These are phyloP conservation scores for Anticlea derivata DNA, from an alignment of 2,888 invertebrate species.

Conservation along the genomic window DNA sequence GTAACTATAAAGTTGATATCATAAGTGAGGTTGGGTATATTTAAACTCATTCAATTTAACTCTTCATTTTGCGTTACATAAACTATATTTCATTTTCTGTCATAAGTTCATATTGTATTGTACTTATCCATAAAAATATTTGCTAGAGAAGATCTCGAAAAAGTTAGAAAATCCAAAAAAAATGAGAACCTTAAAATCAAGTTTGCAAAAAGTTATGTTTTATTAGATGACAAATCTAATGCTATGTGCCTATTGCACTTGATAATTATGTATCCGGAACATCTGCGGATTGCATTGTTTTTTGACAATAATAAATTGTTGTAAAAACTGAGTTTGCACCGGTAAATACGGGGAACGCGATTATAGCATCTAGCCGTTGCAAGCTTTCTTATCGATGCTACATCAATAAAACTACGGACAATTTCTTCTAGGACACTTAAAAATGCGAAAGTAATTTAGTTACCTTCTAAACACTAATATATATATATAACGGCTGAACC, in stretches of 20 bases:
- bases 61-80: conserved; percentile 64
- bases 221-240: conserved; percentile 71
- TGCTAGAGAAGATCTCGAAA: conserved; percentile 73
- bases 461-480: too few species aligned
- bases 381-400: conserved; percentile 44
- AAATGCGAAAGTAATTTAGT: too few species aligned
- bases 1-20: conserved; percentile 53
- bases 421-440: too few species aligned
- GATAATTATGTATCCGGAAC: conserved; percentile 56
- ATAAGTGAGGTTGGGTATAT: conserved; percentile 73
- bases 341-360: conserved; percentile 50
- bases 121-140: conserved; percentile 82
- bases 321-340: conserved; percentile 54
- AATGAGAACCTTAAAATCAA: conserved; percentile 63
- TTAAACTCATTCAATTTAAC: conserved; percentile 66
- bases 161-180: conserved; percentile 68
- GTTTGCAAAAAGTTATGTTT: conserved; percentile 79
- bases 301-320: conserved; percentile 48
- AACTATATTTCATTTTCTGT: conserved; percentile 64
- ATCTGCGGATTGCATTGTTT: conserved; percentile 57
- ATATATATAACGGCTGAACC: too few species aligned
- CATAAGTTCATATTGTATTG: conserved; percentile 78
- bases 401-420: conserved; percentile 48
- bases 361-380: conserved; percentile 47
- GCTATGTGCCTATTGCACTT: conserved; percentile 79